These are phyloP conservation scores for Arvicanthis niloticus DNA, from an alignment of 2,113 vertebrate genomes.

Conservation along the genomic window DNA sequence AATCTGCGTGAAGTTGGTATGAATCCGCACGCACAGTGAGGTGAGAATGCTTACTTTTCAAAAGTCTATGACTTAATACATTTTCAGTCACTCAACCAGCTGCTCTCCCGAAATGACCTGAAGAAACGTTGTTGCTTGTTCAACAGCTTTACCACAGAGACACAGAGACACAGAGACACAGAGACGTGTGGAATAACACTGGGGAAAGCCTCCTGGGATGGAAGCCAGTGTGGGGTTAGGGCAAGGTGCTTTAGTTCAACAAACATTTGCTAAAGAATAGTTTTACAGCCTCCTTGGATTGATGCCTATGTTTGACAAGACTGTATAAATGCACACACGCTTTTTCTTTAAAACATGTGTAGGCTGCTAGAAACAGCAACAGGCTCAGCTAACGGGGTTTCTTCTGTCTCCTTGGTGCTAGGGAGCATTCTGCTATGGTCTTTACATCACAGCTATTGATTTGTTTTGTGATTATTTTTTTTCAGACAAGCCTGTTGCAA, in stretches of 20 bases:
- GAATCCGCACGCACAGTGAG: neutral
- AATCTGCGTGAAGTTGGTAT: too few species aligned
- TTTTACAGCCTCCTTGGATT: conserved; percentile 25
- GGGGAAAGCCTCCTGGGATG: neutral
- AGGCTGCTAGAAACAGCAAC: neutral
- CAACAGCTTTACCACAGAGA: neutral
- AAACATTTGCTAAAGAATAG: conserved; percentile 6
- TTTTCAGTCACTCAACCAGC: neutral
- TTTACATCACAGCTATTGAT: neutral
- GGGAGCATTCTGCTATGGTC: neutral
- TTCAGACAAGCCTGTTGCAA: neutral
- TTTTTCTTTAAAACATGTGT: neutral
- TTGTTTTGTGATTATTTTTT: neutral
- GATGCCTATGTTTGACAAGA: neutral
- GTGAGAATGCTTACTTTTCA: neutral
- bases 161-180: too few species aligned
- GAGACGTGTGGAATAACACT: neutral
- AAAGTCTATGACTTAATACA: neutral
- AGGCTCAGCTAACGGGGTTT: neutral
- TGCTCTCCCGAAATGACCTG: neutral
- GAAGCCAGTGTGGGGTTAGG: neutral
- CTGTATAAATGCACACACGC: neutral
- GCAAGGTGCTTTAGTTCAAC: neutral
- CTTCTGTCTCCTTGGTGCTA: neutral
- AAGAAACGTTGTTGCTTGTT: neutral